A percentile compares a stretch with the other conserved stretches of the same genome.
These are phyloP conservation scores for Leptopilina syphax DNA, from an alignment of 2,888 invertebrate species.

Conservation along the genomic window DNA sequence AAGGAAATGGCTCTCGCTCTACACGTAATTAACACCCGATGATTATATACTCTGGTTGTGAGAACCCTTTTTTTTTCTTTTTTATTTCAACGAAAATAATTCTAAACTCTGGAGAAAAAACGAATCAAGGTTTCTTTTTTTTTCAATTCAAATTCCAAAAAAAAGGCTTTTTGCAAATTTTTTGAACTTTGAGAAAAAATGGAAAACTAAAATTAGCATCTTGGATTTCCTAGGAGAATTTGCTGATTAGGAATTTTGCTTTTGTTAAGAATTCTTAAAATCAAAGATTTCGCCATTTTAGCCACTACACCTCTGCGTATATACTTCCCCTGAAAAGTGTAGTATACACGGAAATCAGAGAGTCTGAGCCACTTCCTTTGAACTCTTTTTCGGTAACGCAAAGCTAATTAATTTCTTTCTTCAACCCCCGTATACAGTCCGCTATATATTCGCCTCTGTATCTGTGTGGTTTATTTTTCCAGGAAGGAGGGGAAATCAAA, in stretches of 20 bases:
- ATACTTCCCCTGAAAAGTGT: neutral
- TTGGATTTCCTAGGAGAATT: no score
- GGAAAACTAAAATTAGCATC: no score
- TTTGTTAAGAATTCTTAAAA: neutral
- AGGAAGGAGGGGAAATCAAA: slow-evolving; percentile 13
- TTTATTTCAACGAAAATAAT: no score
- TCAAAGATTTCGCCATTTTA: slow-evolving; percentile 34
- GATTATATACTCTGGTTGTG: neutral
- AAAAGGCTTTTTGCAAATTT: no score
- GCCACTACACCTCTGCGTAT: neutral
- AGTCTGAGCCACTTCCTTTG: slow-evolving; percentile 58
- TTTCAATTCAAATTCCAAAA: no score
- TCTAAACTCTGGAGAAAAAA: no score
- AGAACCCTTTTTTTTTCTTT: no score
- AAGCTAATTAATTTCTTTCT: slow-evolving; percentile 58
- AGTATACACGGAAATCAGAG: slow-evolving; percentile 36
- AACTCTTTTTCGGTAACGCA: slow-evolving; percentile 58
- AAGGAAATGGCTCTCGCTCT: slow-evolving; percentile 13
- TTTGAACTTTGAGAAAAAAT: no score
- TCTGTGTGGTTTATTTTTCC: slow-evolving; percentile 37
- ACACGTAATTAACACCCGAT: neutral
- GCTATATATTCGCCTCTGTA: slow-evolving; percentile 39
- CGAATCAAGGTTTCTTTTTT: no score
- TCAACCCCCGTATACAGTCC: slow-evolving; percentile 43
- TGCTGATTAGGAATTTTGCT: neutral